These are phyloP conservation scores for Hyperoplus immaculatus DNA, from an alignment of 2,797 vertebrate genomes.

Conservation along the genomic window DNA sequence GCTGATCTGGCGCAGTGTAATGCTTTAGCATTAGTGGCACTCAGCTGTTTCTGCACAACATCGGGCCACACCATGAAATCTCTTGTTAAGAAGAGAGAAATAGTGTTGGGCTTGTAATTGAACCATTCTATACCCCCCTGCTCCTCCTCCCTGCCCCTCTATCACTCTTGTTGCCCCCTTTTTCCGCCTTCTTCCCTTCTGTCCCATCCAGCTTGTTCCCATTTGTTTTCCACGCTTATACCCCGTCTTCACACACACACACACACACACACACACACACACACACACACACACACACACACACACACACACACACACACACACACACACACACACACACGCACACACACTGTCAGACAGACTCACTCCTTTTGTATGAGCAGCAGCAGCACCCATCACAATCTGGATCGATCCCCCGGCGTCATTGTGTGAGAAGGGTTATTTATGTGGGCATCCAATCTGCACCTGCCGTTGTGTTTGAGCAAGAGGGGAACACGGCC, in stretches of 20 bases:
- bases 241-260: constrained; percentile 51
- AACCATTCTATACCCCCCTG: constrained; percentile 95
- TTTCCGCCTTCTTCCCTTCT: constrained; percentile 65
- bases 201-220: constrained; percentile 86
- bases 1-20: constrained; percentile 92
- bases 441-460: constrained; percentile 99
- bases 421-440: constrained; percentile 95
- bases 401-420: constrained; percentile 95
- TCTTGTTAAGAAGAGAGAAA: constrained; percentile 99
- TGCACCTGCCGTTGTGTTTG: constrained; percentile 97
- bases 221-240: constrained; percentile 74
- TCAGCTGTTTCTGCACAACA: constrained; percentile 97
- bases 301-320: constrained; percentile 27
- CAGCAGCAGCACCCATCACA: constrained; percentile 92
- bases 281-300: constrained; percentile 23
- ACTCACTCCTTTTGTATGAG: constrained; percentile 90
- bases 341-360: constrained; percentile 29
- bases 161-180: constrained; percentile 75
- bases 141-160: constrained; percentile 65
- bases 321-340: constrained; percentile 37
- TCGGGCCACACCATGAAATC: constrained; percentile 98
- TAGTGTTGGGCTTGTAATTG: constrained; percentile 99
- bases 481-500: constrained; percentile 95
- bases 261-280: neutral
- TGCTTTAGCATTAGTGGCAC: constrained; percentile 95